phyloP scores from a whole-genome alignment of 2,797 vertebrate species.

The Trachurus trachurus region DNA sequence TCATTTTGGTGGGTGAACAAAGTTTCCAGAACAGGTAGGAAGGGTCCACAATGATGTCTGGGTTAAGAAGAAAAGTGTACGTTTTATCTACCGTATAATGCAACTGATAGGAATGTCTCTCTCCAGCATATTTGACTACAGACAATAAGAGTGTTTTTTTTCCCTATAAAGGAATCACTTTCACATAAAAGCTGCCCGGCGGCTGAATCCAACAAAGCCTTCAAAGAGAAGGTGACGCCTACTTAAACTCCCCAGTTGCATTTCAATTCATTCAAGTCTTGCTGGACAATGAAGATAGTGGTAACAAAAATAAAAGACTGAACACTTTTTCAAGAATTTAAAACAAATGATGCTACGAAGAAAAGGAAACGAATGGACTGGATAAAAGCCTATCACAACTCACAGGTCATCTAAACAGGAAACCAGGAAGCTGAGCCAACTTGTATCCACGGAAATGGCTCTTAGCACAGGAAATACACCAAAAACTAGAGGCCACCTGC shows the following conservation, averaged over 20 bases:
- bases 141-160: not conserved
- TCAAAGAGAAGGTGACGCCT: not conserved
- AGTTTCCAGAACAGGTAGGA: slow-evolving; percentile 17
- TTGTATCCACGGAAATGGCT: slow-evolving; percentile 83
- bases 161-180: not conserved
- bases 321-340: slow-evolving; percentile 7
- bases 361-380: slow-evolving; percentile 71
- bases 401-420: slow-evolving; percentile 85
- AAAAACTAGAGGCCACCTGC: slow-evolving; percentile 75
- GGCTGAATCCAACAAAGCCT: slow-evolving; percentile 7
- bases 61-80: not conserved
- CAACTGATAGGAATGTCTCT: not conserved
- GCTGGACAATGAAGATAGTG: not conserved
- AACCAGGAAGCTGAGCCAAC: slow-evolving; percentile 75
- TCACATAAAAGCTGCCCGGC: not conserved
- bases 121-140: slow-evolving; percentile 1
- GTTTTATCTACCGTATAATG: not conserved
- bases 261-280: not conserved
- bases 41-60: not conserved
- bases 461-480: slow-evolving; percentile 80
- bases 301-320: slow-evolving; percentile 3
- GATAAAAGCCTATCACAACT: slow-evolving; percentile 66
- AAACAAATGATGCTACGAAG: slow-evolving; percentile 49
- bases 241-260: not conserved
- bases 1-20: not conserved